These are phyloP conservation scores for Terebella lapidaria DNA, from an alignment of 2,888 invertebrate species.

Conservation along the genomic window DNA sequence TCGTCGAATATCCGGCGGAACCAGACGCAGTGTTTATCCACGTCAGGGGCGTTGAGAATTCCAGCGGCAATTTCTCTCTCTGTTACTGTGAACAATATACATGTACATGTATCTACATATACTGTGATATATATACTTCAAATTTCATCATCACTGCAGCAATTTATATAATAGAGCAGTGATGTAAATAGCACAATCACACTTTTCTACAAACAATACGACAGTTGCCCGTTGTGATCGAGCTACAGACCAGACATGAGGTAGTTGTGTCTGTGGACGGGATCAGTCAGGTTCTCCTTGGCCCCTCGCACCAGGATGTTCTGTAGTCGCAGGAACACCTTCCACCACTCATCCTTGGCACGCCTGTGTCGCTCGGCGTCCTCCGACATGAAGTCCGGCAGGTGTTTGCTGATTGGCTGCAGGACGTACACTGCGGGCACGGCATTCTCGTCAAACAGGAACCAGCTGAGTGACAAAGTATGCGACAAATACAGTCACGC, in stretches of 20 bases:
- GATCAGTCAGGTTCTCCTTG: slow-evolving; percentile 5
- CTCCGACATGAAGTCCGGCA: slow-evolving; percentile 57
- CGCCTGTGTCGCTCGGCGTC: slow-evolving; percentile 33
- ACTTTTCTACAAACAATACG: background rate
- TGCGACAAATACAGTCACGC: too few species aligned
- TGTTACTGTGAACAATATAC: slow-evolving; percentile 15
- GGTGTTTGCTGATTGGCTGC: slow-evolving; percentile 59
- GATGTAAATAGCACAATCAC: background rate
- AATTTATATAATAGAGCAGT: background rate
- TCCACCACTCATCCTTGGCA: slow-evolving; percentile 57
- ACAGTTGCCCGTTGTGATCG: background rate
- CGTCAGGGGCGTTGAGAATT: slow-evolving; percentile 19
- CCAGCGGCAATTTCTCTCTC: slow-evolving; percentile 20
- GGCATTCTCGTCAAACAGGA: slow-evolving; percentile 67
- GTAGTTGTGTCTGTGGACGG: slow-evolving; percentile 9
- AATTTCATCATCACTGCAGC: too few species aligned
- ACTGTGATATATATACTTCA: background rate
- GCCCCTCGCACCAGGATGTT: slow-evolving; percentile 63
- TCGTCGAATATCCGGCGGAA: slow-evolving; percentile 30
- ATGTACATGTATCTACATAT: slow-evolving; percentile 4
- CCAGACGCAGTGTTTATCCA: slow-evolving; percentile 32
- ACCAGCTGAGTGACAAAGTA: slow-evolving; percentile 56
- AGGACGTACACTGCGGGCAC: slow-evolving; percentile 73
- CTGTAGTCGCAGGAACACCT: slow-evolving; percentile 63
- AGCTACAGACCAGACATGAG: slow-evolving; percentile 11